These are phyloP conservation scores for Corythornis madagascariensis DNA, from an alignment of 2,113 vertebrate genomes.

Conservation along the genomic window DNA sequence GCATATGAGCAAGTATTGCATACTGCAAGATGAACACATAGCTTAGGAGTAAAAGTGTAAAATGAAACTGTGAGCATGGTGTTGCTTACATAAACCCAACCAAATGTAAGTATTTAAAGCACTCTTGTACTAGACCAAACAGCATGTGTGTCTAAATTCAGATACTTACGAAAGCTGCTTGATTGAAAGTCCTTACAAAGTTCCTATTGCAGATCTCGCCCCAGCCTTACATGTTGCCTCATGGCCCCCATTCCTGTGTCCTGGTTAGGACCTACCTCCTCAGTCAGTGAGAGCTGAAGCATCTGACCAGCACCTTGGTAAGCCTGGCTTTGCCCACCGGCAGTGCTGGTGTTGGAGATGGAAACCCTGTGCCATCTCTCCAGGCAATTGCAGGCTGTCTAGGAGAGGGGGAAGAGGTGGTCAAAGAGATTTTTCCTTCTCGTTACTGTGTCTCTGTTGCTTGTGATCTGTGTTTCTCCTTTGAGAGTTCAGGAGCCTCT, in stretches of 20 bases:
- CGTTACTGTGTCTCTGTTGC: rapidly evolving
- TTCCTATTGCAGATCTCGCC: rapidly evolving
- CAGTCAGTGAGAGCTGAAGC: neutral
- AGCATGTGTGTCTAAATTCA: neutral
- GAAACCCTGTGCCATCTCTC: neutral
- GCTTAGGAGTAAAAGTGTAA: neutral
- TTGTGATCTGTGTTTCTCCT: neutral
- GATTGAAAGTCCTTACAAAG: neutral
- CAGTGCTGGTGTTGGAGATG: neutral
- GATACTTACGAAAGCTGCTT: neutral
- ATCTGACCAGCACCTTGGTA: neutral
- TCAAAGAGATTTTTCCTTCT: neutral
- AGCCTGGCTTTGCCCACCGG: neutral
- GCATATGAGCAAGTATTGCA: neutral
- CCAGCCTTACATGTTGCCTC: rapidly evolving
- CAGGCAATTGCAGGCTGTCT: neutral
- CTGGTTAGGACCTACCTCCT: neutral
- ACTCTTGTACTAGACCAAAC: neutral
- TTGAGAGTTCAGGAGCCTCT: neutral
- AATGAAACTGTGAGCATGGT: neutral
- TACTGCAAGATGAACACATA: neutral
- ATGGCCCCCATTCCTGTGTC: neutral
- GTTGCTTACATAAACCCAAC: neutral
- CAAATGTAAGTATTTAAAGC: slow-evolving; percentile 17
- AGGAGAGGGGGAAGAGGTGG: neutral